phyloP scores from a whole-genome alignment of 2,888 invertebrate species.

The Protodeltote pygarga region DNA sequence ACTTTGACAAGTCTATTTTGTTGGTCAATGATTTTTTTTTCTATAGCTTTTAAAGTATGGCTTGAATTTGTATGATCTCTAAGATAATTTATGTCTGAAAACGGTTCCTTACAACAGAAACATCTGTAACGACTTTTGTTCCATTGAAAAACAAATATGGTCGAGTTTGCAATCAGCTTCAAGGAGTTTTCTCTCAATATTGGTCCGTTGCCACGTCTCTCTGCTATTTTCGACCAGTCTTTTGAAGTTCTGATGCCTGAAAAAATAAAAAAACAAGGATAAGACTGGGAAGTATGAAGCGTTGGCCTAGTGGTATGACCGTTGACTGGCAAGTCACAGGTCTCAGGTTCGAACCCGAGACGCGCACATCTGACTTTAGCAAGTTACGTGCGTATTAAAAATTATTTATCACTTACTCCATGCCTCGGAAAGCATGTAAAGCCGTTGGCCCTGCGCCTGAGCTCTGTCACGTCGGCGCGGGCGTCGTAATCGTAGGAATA shows the following conservation, averaged over 20 bases:
- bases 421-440: too few species aligned
- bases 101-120: slow-evolving; percentile 76
- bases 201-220: slow-evolving; percentile 66
- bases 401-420: too few species aligned
- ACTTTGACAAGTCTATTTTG: slow-evolving; percentile 75
- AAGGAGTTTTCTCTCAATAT: slow-evolving; percentile 70
- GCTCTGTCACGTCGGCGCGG: too few species aligned
- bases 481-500: too few species aligned
- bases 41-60: slow-evolving; percentile 66
- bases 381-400: background rate
- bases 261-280: too few species aligned
- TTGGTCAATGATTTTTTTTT: slow-evolving; percentile 71
- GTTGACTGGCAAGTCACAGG: too few species aligned
- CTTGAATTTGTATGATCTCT: slow-evolving; percentile 58
- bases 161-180: slow-evolving; percentile 84
- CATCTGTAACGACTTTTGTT: slow-evolving; percentile 75
- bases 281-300: too few species aligned
- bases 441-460: too few species aligned
- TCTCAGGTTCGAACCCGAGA: too few species aligned
- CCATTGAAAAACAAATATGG: slow-evolving; percentile 76
- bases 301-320: too few species aligned
- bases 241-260: slow-evolving; percentile 38
- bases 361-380: too few species aligned
- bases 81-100: slow-evolving; percentile 63
- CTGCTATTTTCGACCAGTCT: slow-evolving; percentile 60